Conservation (phyloP, 1,140 invertebrate genomes). For the Drosophila nasuta region DNA sequence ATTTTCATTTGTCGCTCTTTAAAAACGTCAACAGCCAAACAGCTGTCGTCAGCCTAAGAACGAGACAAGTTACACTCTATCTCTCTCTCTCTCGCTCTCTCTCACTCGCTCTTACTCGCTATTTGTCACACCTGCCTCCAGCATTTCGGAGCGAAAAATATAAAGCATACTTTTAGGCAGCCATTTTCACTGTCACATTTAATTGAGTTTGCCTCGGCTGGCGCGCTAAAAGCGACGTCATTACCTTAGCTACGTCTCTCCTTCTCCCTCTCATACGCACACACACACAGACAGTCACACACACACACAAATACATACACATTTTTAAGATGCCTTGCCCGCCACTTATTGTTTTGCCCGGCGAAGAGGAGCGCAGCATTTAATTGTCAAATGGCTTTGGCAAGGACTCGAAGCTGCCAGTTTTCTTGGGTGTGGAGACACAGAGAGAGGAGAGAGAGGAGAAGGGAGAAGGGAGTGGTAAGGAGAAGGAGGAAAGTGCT, state of each 20-base stretch:
- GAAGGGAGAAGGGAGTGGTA: background rate
- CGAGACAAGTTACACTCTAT: no score
- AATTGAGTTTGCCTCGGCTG: constrained; percentile 74
- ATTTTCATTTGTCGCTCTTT: background rate
- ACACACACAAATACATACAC: constrained; percentile 10
- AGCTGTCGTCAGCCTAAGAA: constrained; percentile 4
- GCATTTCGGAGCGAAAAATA: constrained; percentile 21
- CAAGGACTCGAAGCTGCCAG: constrained; percentile 34
- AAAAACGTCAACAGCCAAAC: background rate
- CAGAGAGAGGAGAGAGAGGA: background rate
- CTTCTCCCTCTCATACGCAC: constrained; percentile 9
- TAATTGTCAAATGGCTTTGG: constrained; percentile 77
- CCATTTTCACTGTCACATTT: constrained; percentile 82
- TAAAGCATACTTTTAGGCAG: constrained; percentile 81
- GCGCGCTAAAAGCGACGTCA: constrained; percentile 78
- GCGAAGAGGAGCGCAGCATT: constrained; percentile 61
- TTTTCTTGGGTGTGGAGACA: background rate
- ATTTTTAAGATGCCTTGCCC: constrained; percentile 73
- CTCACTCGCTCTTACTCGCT: background rate
- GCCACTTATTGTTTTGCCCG: constrained; percentile 34
- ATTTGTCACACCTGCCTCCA: constrained; percentile 47
- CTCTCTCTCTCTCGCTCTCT: background rate
- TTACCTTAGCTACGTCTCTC: constrained; percentile 45
- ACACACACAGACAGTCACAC: background rate
- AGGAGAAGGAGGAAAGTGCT: background rate